A percentile compares a stretch with the other conserved stretches of the same genome.
These are phyloP conservation scores for Microctonus hyperodae DNA, from an alignment of 2,888 invertebrate genomes.

Conservation along the genomic window DNA sequence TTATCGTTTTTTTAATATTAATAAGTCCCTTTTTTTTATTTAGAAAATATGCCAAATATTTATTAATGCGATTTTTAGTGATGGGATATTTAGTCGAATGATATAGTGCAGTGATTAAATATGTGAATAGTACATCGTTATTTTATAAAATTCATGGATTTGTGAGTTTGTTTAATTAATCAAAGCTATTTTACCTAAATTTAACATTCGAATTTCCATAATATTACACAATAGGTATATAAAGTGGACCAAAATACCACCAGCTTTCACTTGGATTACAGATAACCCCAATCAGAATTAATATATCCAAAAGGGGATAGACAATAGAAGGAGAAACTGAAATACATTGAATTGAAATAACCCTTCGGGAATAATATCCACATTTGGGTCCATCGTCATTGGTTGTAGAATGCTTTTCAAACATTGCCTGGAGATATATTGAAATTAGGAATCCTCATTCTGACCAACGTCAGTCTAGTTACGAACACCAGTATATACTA, in stretches of 20 bases:
- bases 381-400: neutral
- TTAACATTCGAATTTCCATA: no score
- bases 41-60: no score
- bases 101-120: slow-evolving; percentile 63
- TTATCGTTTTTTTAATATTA: no score
- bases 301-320: neutral
- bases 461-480: no score
- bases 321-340: neutral
- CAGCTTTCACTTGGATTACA: neutral
- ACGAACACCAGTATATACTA: neutral
- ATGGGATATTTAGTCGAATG: no score
- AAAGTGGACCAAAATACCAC: neutral
- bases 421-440: neutral
- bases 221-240: no score
- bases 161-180: no score
- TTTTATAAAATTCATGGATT: no score
- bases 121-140: slow-evolving; percentile 41
- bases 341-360: neutral
- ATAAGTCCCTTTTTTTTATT: no score
- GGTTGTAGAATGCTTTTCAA: neutral
- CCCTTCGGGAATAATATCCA: neutral
- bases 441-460: neutral
- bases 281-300: neutral
- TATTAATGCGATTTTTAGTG: no score
- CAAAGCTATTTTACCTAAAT: no score